Conservation (phyloP, 2,888 invertebrate species). For the Drosophila pseudotakahashii region DNA sequence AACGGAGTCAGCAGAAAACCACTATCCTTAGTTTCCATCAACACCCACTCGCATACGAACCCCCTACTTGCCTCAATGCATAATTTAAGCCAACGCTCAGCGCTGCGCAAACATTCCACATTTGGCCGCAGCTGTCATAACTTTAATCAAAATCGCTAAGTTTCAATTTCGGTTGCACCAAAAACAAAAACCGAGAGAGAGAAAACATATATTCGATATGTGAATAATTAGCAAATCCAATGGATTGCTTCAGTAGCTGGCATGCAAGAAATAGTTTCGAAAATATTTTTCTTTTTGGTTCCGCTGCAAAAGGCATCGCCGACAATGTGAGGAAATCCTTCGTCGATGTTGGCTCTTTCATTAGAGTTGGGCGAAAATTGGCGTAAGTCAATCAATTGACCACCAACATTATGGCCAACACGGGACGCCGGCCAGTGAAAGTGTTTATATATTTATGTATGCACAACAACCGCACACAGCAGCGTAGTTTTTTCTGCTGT, state of each 20-base stretch:
- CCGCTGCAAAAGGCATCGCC: conserved; percentile 28
- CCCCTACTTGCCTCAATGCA: conserved; percentile 17
- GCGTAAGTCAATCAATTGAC: conserved; percentile 39
- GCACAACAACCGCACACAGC: not conserved
- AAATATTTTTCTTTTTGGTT: conserved; percentile 20
- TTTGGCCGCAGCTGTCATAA: conserved; percentile 9
- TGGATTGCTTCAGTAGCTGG: conserved; percentile 9
- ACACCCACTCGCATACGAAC: not conserved
- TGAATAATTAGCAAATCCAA: conserved; percentile 26
- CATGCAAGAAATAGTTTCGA: conserved; percentile 9
- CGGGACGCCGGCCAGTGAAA: conserved; percentile 39
- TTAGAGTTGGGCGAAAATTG: conserved; percentile 38
- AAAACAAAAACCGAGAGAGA: not conserved
- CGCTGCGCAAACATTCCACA: conserved; percentile 14
- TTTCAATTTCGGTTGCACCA: not conserved
- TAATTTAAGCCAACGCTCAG: conserved; percentile 16
- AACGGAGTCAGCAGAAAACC: too few relatives aligned
- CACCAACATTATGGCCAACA: conserved; percentile 40
- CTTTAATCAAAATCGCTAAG: conserved; percentile 7
- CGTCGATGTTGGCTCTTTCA: not conserved
- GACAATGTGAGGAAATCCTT: conserved; percentile 38
- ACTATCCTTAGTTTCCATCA: not conserved
- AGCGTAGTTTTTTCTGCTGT: conserved; percentile 3
- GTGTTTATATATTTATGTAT: conserved; percentile 18
- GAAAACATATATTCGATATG: not conserved